Conservation (phyloP, 2,797 vertebrate species). For the Okamejei kenojei region DNA sequence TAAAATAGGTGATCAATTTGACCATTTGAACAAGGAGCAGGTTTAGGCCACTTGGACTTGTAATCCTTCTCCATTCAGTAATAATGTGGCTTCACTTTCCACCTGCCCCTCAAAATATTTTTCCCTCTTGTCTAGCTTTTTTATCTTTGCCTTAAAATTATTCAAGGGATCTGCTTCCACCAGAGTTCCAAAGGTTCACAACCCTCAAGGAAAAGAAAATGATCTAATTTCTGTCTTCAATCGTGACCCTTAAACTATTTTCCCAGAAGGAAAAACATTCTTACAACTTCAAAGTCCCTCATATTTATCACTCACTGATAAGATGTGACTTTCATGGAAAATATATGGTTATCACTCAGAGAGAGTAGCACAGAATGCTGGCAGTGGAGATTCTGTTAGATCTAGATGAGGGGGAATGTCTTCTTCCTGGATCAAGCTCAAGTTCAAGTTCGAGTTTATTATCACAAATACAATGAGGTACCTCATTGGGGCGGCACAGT, state of each 20-base stretch:
- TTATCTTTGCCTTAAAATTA: not conserved
- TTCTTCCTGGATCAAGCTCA: no score
- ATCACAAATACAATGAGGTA: no score
- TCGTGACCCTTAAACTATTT: not conserved
- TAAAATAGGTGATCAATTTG: no score
- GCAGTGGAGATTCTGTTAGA: not conserved
- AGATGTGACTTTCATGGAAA: no score
- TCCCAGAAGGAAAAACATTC: no score
- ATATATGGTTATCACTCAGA: no score
- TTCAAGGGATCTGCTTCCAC: not conserved
- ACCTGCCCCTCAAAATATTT: not conserved
- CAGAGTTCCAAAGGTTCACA: not conserved
- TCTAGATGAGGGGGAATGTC: not conserved
- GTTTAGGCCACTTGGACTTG: not conserved
- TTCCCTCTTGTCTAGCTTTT: no score
- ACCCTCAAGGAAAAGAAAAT: not conserved
- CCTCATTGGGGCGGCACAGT: no score
- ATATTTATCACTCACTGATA: no score
- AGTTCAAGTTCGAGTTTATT: no score
- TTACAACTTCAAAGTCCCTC: no score
- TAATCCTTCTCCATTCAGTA: not conserved
- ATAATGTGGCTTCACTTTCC: not conserved
- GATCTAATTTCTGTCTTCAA: not conserved
- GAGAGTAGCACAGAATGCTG: no score
- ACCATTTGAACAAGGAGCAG: not conserved